Conservation (phyloP, 53 echinoderm and acorn worm genomes). For the Hippasteria phrygiana region DNA sequence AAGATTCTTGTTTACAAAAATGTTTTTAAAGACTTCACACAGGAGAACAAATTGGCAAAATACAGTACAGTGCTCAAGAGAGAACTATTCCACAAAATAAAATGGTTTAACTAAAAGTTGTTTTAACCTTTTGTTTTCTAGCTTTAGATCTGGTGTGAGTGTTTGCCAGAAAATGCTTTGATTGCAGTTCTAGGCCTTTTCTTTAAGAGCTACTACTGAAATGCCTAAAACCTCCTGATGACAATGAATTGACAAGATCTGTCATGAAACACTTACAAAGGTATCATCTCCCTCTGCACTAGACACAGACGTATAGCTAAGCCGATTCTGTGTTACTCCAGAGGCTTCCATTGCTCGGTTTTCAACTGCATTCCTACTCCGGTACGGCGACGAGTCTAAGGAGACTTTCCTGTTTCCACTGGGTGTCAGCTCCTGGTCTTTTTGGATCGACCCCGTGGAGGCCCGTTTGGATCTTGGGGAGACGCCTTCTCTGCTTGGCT, state of each 20-base stretch:
- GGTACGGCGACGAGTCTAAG: conserved; percentile 69
- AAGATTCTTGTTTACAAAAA: no score
- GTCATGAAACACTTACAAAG: conserved; percentile 80
- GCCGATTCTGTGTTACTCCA: conserved; percentile 76
- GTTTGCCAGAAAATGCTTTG: no score
- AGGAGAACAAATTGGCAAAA: no score
- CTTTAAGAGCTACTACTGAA: no score
- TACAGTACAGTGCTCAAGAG: no score
- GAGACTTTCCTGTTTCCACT: conserved; percentile 68
- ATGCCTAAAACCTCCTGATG: no score
- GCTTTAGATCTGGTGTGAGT: no score
- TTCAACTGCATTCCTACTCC: conserved; percentile 48
- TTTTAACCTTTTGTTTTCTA: no score
- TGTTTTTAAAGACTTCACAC: no score
- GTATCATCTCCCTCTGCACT: conserved; percentile 95
- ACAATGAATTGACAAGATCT: background rate
- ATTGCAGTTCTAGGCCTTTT: no score
- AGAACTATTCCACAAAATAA: no score
- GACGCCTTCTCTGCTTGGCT: conserved; percentile 42
- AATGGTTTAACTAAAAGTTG: no score
- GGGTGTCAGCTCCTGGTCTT: conserved; percentile 70
- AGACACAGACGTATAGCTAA: conserved; percentile 90
- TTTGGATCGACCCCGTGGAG: conserved; percentile 93
- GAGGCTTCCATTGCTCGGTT: conserved; percentile 67
- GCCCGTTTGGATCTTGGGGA: conserved; percentile 83